Percentiles rank a stretch among this genome's conserved stretches.
Conservation (phyloP, 2,797 vertebrate genomes). For the Petrocephalus schoutedeni region DNA sequence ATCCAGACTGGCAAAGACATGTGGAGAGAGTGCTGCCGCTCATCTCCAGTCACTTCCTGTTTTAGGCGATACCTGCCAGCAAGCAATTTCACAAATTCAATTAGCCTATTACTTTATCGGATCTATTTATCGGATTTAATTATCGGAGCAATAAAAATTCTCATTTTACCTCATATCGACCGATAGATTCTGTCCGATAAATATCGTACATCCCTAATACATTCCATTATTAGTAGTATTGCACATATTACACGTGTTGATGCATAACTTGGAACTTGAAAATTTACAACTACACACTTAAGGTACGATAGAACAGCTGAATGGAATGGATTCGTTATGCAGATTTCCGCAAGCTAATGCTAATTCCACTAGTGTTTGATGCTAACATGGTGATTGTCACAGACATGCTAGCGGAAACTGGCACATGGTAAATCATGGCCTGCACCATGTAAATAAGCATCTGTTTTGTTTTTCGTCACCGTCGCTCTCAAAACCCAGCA, state of each 20-base stretch:
- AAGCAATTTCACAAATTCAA: too few species aligned
- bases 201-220: too few species aligned
- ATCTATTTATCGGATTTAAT: too few species aligned
- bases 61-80: too few species aligned
- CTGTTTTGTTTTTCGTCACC: background rate
- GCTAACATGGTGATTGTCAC: background rate
- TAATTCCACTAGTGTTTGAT: background rate
- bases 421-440: background rate
- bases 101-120: too few species aligned
- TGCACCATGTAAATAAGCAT: background rate
- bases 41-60: too few species aligned
- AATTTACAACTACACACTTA: background rate
- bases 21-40: too few species aligned
- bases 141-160: too few species aligned
- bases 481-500: background rate
- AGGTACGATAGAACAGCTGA: background rate
- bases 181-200: too few species aligned
- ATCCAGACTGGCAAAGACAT: too few species aligned
- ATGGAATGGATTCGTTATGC: background rate
- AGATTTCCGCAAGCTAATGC: background rate
- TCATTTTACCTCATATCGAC: too few species aligned
- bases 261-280: background rate
- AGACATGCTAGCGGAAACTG: background rate
- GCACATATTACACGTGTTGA: background rate
- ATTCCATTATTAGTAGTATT: background rate